Evolutionary conservation across 2,797 vertebrate species (phyloP), one percentile per base, ranked within the genome.

Genomic region (Sebastes minor): DNA sequence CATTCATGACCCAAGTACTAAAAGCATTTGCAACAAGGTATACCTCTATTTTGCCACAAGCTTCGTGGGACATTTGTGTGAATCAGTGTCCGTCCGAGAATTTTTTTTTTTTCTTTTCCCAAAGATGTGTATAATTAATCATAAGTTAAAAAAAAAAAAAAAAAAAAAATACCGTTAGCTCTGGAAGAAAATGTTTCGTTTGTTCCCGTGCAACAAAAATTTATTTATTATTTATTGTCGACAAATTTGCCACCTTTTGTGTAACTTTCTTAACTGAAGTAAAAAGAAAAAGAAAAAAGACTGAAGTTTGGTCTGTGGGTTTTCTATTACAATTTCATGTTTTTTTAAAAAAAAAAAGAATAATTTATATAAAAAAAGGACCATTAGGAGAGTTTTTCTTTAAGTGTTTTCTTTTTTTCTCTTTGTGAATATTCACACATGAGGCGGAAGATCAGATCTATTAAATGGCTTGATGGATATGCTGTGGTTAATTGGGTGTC

Each of bases 211-310:
- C 97, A 97, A 96, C 96, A 97, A 88, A 96, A 96, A 92, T 91
- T 97, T 97, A 99, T 98, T 98, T 99, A 99, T 98, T 99, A 99
- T 99, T 99, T 99, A 99, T 99, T 98, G 97, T 97, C 91, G 25
- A 95, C 96, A 35, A 42, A 98, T 96, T 97, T 97, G 97, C 97
- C 97, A 98, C 97, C 97, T 98, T 98, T 97, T 97, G 95, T 98
- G 97, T 97, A 96, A 95, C 94, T 98, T 97, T 97, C 97, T 97
- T 97, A 97, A 97, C 95, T 96, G 95, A 97, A 97, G 96, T 97
- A 97, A 97, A 96, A 95, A 93, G 25, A 93, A 81, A 96, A 81
- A 96, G 94, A 89, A 94, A 92, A 95, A 93, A 88, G 76, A 88
- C 85, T 96, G 92, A 95, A 95, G 88, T 94, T 94, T 97, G 95